Conservation (phyloP, 2,888 invertebrate species). For the Torymus texanus region DNA sequence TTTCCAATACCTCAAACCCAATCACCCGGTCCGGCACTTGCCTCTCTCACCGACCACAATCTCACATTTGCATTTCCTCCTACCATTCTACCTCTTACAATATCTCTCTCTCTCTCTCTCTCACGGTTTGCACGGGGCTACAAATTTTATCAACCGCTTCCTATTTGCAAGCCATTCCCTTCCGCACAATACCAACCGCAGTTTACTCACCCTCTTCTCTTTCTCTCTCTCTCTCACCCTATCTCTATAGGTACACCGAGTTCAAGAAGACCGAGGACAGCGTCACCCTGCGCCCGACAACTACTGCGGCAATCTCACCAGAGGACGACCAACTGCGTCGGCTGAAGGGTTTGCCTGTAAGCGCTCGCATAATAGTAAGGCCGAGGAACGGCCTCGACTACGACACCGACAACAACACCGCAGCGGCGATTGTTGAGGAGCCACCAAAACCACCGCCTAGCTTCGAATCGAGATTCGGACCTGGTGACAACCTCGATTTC, state of each 20-base stretch:
- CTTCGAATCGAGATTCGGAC: constrained; percentile 51
- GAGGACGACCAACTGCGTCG: constrained; percentile 23
- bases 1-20: no score
- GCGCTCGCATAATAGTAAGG: constrained; percentile 66
- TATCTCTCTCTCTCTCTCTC: no score
- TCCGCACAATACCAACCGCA: no score
- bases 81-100: no score
- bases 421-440: background rate
- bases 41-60: no score
- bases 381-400: constrained; percentile 27
- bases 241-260: constrained; percentile 36
- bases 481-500: constrained; percentile 62
- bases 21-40: no score
- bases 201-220: no score
- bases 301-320: background rate
- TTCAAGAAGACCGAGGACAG: constrained; percentile 19
- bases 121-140: no score
- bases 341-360: constrained; percentile 62
- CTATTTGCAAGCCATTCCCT: background rate
- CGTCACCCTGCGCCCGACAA: background rate
- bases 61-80: no score
- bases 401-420: background rate
- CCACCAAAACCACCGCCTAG: constrained; percentile 8
- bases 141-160: background rate
- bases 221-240: background rate